Evolutionary conservation across 2,113 vertebrate genomes (phyloP), one percentile per base, ranked within the genome.

Genomic region (Urocynchramus pylzowi): DNA sequence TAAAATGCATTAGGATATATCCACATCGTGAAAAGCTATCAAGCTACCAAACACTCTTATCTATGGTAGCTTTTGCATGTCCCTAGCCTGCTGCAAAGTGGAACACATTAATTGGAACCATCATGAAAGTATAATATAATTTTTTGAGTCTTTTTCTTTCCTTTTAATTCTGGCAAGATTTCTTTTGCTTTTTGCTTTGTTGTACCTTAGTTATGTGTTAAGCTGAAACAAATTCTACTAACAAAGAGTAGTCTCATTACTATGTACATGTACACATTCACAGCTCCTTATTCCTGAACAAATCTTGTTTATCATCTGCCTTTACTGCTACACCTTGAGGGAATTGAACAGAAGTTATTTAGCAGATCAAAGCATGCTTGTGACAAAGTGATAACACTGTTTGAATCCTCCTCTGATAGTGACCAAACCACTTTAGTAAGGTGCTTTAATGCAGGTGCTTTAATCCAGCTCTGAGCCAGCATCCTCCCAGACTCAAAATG

Each of bases 1-100:
- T 95, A 73, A 93, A 93, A 88, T 93, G 83, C 59, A 88, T 86
- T 90, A 93, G 59, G 60, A 76, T 92, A 93, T 90, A 90, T 90
- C 88, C 88, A 94, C 71, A 67, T 28, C 61, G 71, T 65, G 54
- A 63, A 92, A 95, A 88, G 59, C 74, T 77, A 59, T 90, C 83
- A 89, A 92, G 71, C 71, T 95, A 90, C 83, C 68, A 84, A 92
- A 88, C 57, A 45, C 42, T 71, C 59, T 86, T 67, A 69, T 81
- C 59, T 89, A 26, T 59, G 54, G 54, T 61, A 80, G 79, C 45
- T 93, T 95, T 93, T 90, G 54, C 68, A n/a, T 63, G 64, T 95
- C 96, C 92, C 79, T 50, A 80, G 83, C 90, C 79, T 96, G 54
- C 89, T 95, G 71, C 71, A 74, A 88, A 92, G 71, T 83, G 67